phyloP scores from a whole-genome alignment of 2,888 invertebrate species.

The Eilema caniola region DNA sequence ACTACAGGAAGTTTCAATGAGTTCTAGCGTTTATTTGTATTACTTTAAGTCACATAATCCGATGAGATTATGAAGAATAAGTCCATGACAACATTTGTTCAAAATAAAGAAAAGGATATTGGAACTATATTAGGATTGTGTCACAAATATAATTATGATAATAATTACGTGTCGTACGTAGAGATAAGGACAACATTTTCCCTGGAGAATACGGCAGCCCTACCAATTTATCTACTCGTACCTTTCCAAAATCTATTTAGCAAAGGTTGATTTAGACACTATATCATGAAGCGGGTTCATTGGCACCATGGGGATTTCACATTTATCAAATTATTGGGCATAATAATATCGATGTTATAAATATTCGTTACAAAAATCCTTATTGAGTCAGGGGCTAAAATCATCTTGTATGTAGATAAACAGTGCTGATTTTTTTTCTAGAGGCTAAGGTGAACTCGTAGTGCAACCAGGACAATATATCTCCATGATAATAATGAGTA shows the following conservation, averaged over 20 bases:
- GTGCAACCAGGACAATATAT: no score
- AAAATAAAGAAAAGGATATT: slow-evolving; percentile 27
- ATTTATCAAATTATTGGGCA: slow-evolving; percentile 49
- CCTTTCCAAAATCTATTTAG: slow-evolving; percentile 39
- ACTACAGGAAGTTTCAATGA: slow-evolving; percentile 19
- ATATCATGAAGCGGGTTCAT: slow-evolving; percentile 78
- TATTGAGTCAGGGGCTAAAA: background rate
- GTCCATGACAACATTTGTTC: slow-evolving; percentile 14
- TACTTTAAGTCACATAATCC: background rate
- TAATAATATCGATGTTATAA: background rate
- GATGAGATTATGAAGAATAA: background rate
- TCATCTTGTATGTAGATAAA: background rate
- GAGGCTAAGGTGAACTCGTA: no score
- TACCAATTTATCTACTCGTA: background rate
- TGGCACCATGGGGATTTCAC: slow-evolving; percentile 74
- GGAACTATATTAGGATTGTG: slow-evolving; percentile 15
- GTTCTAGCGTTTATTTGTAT: slow-evolving; percentile 12
- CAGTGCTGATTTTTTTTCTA: no score
- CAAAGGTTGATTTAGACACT: slow-evolving; percentile 17
- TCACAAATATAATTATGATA: slow-evolving; percentile 16
- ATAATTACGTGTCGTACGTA: slow-evolving; percentile 14
- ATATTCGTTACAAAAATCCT: background rate
- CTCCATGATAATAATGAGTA: no score
- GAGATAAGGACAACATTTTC: background rate
- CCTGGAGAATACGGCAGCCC: background rate